Conservation (phyloP, 2,888 invertebrate species). For the Lordiphosa andalusiaca region DNA sequence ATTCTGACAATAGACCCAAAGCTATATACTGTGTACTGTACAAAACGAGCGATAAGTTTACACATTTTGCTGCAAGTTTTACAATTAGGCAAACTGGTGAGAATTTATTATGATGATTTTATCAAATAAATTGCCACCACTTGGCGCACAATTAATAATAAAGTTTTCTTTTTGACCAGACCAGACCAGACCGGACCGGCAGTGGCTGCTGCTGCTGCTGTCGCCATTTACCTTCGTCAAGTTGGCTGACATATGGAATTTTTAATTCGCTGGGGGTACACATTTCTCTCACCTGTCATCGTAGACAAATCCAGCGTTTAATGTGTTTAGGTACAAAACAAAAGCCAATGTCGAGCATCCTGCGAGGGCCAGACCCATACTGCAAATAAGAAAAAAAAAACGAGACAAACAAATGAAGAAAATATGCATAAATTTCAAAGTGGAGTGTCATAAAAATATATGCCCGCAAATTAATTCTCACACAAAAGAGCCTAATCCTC, state of each 20-base stretch:
- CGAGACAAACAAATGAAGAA: slow-evolving; percentile 39
- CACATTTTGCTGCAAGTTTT: slow-evolving; percentile 59
- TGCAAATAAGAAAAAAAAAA: slow-evolving; percentile 39
- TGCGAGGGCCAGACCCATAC: slow-evolving; percentile 83
- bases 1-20: slow-evolving; percentile 60
- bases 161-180: slow-evolving; percentile 34
- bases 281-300: slow-evolving; percentile 91
- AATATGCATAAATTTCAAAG: slow-evolving; percentile 67
- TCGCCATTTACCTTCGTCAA: slow-evolving; percentile 69
- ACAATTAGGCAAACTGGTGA: slow-evolving; percentile 58
- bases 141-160: slow-evolving; percentile 72
- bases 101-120: slow-evolving; percentile 68
- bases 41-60: slow-evolving; percentile 27
- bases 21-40: slow-evolving; percentile 34
- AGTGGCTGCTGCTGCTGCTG: not conserved
- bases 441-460: slow-evolving; percentile 69
- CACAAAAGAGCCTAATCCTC: slow-evolving; percentile 19
- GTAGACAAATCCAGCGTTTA: slow-evolving; percentile 95
- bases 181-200: not conserved
- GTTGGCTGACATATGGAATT: slow-evolving; percentile 71
- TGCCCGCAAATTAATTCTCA: slow-evolving; percentile 62
- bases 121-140: slow-evolving; percentile 65
- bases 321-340: slow-evolving; percentile 92
- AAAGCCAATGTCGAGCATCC: slow-evolving; percentile 89
- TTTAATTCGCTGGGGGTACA: slow-evolving; percentile 57